These are phyloP conservation scores for Trematocara caparti DNA, from an alignment of 2,797 vertebrate species.

Conservation along the genomic window DNA sequence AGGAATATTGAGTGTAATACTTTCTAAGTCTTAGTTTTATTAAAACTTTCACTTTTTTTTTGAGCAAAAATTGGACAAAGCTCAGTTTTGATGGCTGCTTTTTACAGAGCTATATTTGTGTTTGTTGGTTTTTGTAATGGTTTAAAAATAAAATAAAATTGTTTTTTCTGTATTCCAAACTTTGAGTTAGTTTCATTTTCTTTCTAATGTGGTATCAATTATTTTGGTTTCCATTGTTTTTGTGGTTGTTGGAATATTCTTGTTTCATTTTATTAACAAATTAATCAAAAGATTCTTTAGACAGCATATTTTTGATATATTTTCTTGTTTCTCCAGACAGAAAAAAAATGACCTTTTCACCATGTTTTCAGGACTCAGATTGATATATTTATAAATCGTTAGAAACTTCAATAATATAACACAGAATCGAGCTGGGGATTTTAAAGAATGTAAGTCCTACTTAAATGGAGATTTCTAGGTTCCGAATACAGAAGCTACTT, in stretches of 20 bases:
- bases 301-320: not conserved
- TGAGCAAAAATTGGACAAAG: not conserved
- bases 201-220: not conserved
- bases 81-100: not conserved
- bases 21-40: not conserved
- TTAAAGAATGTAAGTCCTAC: not conserved
- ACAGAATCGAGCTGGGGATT: not conserved
- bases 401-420: not conserved
- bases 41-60: not conserved
- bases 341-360: not conserved
- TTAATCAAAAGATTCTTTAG: not conserved
- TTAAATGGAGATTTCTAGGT: not conserved
- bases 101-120: not conserved
- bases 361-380: not conserved
- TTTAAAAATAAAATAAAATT: not conserved
- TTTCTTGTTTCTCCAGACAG: not conserved
- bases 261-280: not conserved
- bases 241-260: not conserved
- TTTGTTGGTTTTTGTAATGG: not conserved
- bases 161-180: not conserved
- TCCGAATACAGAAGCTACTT: not conserved
- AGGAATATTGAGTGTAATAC: not conserved
- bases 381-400: not conserved
- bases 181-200: not conserved
- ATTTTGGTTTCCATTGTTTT: not conserved